These are phyloP conservation scores for Xiphorhynchus elegans DNA, from an alignment of 2,113 vertebrate genomes.

Conservation along the genomic window DNA sequence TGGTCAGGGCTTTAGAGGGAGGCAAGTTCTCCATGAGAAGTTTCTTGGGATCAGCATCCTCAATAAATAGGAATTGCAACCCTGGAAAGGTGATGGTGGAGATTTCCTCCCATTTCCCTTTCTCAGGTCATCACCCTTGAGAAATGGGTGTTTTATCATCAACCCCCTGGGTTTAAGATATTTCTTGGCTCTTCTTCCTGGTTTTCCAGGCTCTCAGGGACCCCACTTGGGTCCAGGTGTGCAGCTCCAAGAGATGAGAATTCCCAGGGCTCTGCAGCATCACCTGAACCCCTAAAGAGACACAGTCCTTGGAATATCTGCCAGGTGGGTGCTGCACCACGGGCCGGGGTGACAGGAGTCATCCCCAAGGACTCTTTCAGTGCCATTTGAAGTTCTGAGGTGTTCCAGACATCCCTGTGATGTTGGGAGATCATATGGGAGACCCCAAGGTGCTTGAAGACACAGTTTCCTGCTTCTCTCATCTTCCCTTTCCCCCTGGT, in stretches of 20 bases:
- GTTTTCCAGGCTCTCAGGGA: neutral
- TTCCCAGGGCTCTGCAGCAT: neutral
- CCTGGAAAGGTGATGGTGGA: neutral
- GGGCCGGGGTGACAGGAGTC: neutral
- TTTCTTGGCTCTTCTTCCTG: neutral
- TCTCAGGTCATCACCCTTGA: neutral
- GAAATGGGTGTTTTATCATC: neutral
- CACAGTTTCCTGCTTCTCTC: neutral
- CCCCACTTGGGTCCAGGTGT: neutral
- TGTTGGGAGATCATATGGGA: neutral
- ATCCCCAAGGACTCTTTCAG: neutral
- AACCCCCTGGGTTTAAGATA: neutral
- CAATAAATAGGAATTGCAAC: neutral
- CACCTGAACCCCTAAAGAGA: neutral
- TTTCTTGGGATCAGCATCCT: too few species aligned
- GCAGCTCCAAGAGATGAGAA: fast-evolving
- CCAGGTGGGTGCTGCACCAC: neutral
- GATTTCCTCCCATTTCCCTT: neutral
- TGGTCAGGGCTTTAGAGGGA: too few species aligned
- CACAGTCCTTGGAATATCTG: neutral
- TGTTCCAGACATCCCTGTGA: neutral
- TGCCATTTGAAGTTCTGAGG: neutral
- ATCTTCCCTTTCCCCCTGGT: neutral
- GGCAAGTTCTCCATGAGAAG: too few species aligned
- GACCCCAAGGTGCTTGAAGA: neutral